These are phyloP conservation scores for Nicator chloris DNA, from an alignment of 2,113 vertebrate species.

Conservation along the genomic window DNA sequence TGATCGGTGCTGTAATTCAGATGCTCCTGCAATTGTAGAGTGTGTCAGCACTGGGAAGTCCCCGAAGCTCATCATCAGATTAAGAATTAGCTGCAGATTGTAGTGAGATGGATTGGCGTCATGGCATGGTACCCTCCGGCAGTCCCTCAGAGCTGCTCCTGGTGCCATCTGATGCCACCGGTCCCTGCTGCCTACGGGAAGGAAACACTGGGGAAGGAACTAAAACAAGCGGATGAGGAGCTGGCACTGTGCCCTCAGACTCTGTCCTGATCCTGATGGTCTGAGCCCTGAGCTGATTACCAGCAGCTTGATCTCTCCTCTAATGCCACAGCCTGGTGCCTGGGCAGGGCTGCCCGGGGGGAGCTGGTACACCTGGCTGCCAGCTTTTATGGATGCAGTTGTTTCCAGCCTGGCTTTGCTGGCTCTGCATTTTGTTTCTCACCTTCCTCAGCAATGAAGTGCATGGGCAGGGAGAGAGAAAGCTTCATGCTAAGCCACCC, in stretches of 20 bases:
- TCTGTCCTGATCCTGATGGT: neutral
- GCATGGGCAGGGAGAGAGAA: neutral
- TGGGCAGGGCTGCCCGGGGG: rapidly evolving
- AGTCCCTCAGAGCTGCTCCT: neutral
- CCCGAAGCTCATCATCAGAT: neutral
- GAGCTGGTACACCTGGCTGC: neutral
- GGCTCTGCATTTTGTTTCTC: neutral
- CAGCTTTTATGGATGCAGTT: neutral
- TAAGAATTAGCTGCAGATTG: conserved; percentile 31
- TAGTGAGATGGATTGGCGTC: neutral
- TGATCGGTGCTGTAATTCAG: neutral
- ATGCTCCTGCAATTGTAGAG: neutral
- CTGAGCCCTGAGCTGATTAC: conserved; percentile 7
- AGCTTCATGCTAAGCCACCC: neutral
- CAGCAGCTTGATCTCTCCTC: conserved; percentile 9
- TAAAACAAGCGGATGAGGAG: neutral
- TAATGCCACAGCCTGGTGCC: neutral
- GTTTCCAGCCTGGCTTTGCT: neutral
- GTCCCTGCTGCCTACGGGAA: neutral
- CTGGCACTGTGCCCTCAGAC: neutral
- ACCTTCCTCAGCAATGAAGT: neutral
- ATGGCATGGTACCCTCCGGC: neutral
- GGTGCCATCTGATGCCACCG: neutral
- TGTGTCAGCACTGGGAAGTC: conserved; percentile 23
- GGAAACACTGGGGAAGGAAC: neutral